Conservation (phyloP, 2,113 vertebrate species). For the Aptenodytes forsteri region DNA sequence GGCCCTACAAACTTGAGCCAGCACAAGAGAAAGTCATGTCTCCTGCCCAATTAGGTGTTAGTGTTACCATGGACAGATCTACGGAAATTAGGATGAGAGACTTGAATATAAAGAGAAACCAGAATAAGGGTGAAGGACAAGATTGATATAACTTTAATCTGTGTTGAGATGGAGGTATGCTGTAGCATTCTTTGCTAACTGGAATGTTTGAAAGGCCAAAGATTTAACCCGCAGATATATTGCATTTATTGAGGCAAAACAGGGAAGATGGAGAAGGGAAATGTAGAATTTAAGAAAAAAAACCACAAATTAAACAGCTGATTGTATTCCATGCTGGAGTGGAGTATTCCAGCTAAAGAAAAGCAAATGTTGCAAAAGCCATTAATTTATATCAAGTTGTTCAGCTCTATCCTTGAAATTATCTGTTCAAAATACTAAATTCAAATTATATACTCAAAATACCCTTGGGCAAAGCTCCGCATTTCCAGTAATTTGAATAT, state of each 20-base stretch:
- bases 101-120: not conserved
- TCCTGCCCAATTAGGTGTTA: not conserved
- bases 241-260: not conserved
- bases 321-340: not conserved
- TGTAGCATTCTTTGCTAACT: not conserved
- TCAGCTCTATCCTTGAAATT: not conserved
- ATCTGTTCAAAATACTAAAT: not conserved
- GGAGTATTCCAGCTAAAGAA: not conserved
- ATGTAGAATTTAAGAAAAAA: not conserved
- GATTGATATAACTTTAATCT: not conserved
- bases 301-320: rapidly evolving
- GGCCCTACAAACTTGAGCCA: not conserved
- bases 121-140: not conserved
- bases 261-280: not conserved
- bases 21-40: not conserved
- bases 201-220: not conserved
- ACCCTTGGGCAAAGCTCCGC: not conserved
- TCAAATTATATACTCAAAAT: not conserved
- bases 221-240: rapidly evolving
- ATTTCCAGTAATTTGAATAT: not conserved
- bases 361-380: not conserved
- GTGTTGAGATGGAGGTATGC: not conserved
- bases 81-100: not conserved
- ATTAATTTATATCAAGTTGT: not conserved
- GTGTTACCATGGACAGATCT: not conserved